Base-by-base conservation (phyloP, 1,140 invertebrate genomes). In the Hylaeus anthracinus region DNA sequence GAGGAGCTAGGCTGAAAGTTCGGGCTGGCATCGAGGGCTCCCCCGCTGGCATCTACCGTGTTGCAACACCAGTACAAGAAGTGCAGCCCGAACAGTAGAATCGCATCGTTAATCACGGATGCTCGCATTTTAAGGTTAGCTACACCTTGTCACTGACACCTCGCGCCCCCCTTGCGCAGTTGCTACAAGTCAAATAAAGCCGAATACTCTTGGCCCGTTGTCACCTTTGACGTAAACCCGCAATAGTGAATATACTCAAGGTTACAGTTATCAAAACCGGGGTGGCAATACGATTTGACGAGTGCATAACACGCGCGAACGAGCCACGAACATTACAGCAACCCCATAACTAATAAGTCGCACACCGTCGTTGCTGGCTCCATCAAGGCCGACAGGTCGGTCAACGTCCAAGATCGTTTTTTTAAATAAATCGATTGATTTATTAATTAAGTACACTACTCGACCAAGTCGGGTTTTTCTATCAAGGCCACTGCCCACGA, bases 101-200 rank as follows among this genome's bases (percentile, higher is more conserved):
- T 90, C 85, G 88, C 88, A 85, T 92, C 86, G 81, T 88, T 88
- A 85, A 89, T 91, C 85, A 83, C 88, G 81, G 82, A 86, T 79
- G 82, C 87, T 91, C 90, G 91, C 92, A 92, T 93, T 90, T 93
- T 92, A 92, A 92, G 92, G 92, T 92, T 91, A 87, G 75, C 70
- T 90, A 85, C 90, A 88, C 84, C 81, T 88, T 86, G 64, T 76
- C 83, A 86, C 83, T 85, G 84, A 87, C 82, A 87, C 83, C 79
- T 86, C 86, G 82, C 86, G 84, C 81, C 82, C 15, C 82, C 73
- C 64, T 74, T 72, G 83, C 76, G 72, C 76, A 82, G 55, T 61
- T 60, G 76, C 56, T 71, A 58, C 39, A 43, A 84, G 71, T 65
- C 55, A 45, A 77, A 55, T 61, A 51, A 72, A 63, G 51, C 45